A percentile compares a stretch with the other conserved stretches of the same genome.
phyloP scores from a whole-genome alignment of 2,888 invertebrate genomes.

The Yponomeuta evonymella region DNA sequence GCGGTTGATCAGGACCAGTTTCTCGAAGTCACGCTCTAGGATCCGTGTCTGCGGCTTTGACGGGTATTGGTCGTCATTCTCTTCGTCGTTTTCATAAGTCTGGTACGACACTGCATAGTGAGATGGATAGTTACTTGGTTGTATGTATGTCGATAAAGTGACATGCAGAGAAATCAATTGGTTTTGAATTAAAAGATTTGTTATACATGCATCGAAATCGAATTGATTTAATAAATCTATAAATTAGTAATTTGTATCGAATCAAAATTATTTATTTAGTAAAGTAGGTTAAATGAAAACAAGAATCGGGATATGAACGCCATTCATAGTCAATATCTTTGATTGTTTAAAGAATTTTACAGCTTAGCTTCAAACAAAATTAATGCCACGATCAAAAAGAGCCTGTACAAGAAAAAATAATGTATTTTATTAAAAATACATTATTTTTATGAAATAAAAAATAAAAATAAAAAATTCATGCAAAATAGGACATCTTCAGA shows the following conservation, averaged over 20 bases:
- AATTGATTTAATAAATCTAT: not conserved
- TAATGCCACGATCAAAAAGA: not conserved
- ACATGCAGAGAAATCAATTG: slow-evolving; percentile 4
- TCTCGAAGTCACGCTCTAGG: slow-evolving; percentile 77
- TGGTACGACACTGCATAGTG: slow-evolving; percentile 47
- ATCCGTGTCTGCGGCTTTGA: slow-evolving; percentile 61
- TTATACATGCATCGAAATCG: slow-evolving; percentile 4
- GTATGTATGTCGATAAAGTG: not conserved
- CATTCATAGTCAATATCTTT: not conserved
- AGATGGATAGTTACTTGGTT: not conserved
- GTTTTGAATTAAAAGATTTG: not conserved
- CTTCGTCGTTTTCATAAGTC: slow-evolving; percentile 70
- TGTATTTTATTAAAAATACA: not conserved
- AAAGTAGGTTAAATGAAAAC: not conserved
- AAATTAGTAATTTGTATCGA: not conserved
- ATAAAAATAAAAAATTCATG: not conserved
- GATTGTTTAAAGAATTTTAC: not conserved
- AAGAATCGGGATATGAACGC: not conserved
- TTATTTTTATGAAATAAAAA: too few species aligned
- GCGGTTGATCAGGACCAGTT: slow-evolving; percentile 81
- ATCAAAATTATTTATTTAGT: not conserved
- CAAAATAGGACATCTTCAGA: not conserved
- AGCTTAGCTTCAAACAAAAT: slow-evolving; percentile 4
- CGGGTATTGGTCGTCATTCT: slow-evolving; percentile 53
- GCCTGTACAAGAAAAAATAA: not conserved